phyloP scores from a whole-genome alignment of 2,797 vertebrate species.

The Takifugu rubripes region DNA sequence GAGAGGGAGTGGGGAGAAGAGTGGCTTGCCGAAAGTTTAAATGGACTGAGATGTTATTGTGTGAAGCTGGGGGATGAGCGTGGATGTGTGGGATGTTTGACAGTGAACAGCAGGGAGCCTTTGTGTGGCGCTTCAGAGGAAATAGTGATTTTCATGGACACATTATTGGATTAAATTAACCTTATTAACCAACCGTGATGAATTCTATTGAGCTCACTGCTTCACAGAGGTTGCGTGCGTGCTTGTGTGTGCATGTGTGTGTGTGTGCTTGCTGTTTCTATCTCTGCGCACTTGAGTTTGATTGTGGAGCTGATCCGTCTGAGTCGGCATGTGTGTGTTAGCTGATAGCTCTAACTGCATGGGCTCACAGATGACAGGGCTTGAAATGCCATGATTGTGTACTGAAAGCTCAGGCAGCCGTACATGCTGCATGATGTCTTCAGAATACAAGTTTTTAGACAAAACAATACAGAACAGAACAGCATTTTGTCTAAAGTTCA shows the following conservation, averaged over 20 bases:
- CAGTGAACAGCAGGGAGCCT: constrained; percentile 69
- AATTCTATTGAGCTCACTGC: constrained; percentile 65
- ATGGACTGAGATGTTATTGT: constrained; percentile 74
- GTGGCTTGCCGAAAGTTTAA: constrained; percentile 72
- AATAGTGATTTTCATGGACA: constrained; percentile 73
- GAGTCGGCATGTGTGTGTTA: constrained; percentile 33
- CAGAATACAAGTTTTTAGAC: constrained; percentile 83
- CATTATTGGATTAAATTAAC: constrained; percentile 77
- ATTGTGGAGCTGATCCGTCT: constrained; percentile 47
- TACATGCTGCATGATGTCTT: constrained; percentile 76
- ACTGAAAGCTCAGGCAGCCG: constrained; percentile 79
- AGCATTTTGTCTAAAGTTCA: constrained; percentile 99
- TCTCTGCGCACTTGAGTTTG: constrained; percentile 37
- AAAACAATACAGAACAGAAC: constrained; percentile 88
- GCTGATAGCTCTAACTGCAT: constrained; percentile 69
- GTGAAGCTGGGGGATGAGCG: constrained; percentile 70
- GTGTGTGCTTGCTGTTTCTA: constrained; percentile 35
- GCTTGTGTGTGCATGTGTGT: constrained; percentile 19
- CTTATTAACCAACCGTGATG: constrained; percentile 79
- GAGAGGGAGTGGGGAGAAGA: constrained; percentile 43
- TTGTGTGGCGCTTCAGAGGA: constrained; percentile 63
- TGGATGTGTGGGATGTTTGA: constrained; percentile 63
- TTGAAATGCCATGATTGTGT: constrained; percentile 79
- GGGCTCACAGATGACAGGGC: constrained; percentile 69
- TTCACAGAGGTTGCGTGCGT: constrained; percentile 51